A percentile compares a stretch with the other conserved stretches of the same genome.
Evolutionary conservation across 2,797 vertebrate species (phyloP).

Genomic region (Paguma larvata): DNA sequence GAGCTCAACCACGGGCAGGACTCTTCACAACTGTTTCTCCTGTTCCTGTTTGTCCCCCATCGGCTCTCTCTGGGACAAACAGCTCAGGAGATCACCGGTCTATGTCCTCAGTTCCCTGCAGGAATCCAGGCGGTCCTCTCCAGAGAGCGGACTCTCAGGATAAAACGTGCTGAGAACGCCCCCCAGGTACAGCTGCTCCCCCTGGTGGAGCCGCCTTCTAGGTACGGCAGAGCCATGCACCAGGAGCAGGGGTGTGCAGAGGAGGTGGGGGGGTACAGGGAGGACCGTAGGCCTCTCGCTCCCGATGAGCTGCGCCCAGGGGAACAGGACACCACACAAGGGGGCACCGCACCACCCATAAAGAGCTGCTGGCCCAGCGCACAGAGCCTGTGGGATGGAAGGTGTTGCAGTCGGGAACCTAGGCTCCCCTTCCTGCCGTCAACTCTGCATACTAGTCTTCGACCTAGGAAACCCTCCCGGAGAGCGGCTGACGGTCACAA

Average conservation of each 20-base stretch:
- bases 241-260: too few species aligned
- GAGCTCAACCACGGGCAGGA: too few species aligned
- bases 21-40: rapidly evolving
- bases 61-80: rapidly evolving
- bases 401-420: neutral
- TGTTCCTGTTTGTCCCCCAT: rapidly evolving
- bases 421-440: rapidly evolving
- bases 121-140: rapidly evolving
- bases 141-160: rapidly evolving
- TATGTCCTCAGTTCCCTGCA: neutral
- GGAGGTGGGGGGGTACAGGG: rapidly evolving
- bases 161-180: neutral
- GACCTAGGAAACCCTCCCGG: rapidly evolving
- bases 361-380: rapidly evolving
- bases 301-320: neutral
- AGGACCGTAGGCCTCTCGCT: neutral
- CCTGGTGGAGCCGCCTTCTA: too few species aligned
- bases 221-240: rapidly evolving
- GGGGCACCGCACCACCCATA: too few species aligned
- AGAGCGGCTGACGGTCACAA: neutral
- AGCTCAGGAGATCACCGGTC: neutral
- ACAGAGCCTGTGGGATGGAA: rapidly evolving
- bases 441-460: rapidly evolving
- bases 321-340: neutral
- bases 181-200: too few species aligned